Conservation (phyloP, 2,113 vertebrate species). For the Notarius lentiginosus region DNA sequence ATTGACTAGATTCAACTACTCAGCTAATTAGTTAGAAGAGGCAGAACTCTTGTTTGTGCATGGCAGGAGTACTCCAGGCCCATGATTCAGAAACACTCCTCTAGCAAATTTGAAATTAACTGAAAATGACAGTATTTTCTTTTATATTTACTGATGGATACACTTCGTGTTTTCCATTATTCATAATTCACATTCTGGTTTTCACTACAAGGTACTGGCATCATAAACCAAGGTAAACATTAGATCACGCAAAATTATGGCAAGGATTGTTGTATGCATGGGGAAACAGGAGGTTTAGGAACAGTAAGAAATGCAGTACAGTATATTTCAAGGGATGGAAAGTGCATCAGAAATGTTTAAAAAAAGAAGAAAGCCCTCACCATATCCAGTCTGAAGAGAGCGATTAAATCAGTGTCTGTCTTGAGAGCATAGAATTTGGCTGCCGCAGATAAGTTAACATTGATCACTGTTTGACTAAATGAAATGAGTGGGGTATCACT, state of each 20-base stretch:
- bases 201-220: not conserved
- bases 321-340: not conserved
- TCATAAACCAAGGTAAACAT: not conserved
- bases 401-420: conserved; percentile 41
- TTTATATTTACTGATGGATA: not conserved
- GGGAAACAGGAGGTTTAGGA: not conserved
- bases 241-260: not conserved
- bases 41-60: not conserved
- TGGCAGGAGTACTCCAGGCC: not conserved
- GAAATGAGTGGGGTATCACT: conserved; percentile 59
- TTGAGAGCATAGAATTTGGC: conserved; percentile 62
- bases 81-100: not conserved
- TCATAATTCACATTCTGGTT: not conserved
- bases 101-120: not conserved
- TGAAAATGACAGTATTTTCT: not conserved
- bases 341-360: not conserved
- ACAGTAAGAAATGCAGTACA: not conserved
- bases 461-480: conserved; percentile 55
- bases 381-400: conserved; percentile 53
- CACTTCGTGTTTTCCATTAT: not conserved
- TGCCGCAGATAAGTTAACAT: not conserved
- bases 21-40: not conserved
- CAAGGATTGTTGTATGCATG: not conserved
- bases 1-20: not conserved
- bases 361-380: conserved; percentile 37